Conservation (phyloP, 1,140 invertebrate genomes). For the Oryctes rhinoceros region DNA sequence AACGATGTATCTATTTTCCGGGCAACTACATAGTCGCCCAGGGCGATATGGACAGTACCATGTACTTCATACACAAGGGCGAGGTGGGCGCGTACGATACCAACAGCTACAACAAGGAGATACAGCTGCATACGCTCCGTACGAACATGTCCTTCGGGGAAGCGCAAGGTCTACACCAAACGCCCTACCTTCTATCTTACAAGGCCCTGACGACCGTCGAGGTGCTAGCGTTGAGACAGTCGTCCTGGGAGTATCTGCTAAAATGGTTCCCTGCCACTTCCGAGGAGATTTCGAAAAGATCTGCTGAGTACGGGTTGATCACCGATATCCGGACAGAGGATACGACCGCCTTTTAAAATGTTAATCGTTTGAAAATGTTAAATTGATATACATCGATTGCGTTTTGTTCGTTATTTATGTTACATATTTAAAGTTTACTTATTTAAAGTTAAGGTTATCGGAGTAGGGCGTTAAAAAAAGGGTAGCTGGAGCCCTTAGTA, state of each 20-base stretch:
- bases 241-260: slow-evolving; percentile 46
- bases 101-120: background rate
- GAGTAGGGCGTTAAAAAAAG: no score
- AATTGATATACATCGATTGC: no score
- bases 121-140: slow-evolving; percentile 11
- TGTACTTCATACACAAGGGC: slow-evolving; percentile 63
- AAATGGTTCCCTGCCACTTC: slow-evolving; percentile 46
- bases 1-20: slow-evolving; percentile 62
- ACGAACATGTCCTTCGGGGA: slow-evolving; percentile 46
- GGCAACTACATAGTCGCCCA: slow-evolving; percentile 62
- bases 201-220: slow-evolving; percentile 42
- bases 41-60: slow-evolving; percentile 61
- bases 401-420: no score
- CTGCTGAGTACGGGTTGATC: background rate
- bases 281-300: slow-evolving; percentile 42
- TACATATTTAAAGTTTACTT: no score
- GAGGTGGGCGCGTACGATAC: slow-evolving; percentile 56
- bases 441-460: no score
- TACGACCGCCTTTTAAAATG: background rate
- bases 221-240: slow-evolving; percentile 41
- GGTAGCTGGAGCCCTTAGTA: no score
- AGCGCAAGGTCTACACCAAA: slow-evolving; percentile 40
- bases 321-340: background rate
- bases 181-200: slow-evolving; percentile 44
- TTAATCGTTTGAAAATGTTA: no score